Evolutionary conservation across 92 coral and sea anemone genomes (phyloP).

Genomic region (Meandrina meandrites): DNA sequence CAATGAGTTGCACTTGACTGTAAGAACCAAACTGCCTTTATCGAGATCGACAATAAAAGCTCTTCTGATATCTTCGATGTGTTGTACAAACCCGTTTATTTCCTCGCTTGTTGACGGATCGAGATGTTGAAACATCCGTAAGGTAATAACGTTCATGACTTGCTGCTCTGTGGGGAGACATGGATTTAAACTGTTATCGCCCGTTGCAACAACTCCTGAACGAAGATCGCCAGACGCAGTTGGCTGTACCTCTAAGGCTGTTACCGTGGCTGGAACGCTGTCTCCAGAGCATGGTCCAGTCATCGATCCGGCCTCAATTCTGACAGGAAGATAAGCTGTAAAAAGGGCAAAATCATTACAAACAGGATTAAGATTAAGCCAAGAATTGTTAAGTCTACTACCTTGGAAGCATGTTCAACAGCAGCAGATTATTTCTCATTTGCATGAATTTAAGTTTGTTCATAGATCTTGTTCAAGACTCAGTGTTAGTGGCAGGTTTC

Average conservation of each 20-base stretch:
- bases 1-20: background rate
- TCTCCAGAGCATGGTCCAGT: background rate
- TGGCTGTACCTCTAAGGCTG: background rate
- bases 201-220: background rate
- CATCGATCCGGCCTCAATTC: background rate
- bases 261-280: too few relatives aligned
- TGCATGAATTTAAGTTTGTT: too few relatives aligned
- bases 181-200: background rate
- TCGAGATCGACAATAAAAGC: background rate
- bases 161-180: background rate
- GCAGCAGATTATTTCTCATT: too few relatives aligned
- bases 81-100: background rate
- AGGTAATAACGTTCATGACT: background rate
- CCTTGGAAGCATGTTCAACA: too few relatives aligned
- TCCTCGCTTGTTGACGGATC: background rate
- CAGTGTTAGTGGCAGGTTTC: too few relatives aligned
- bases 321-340: background rate
- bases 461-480: too few relatives aligned
- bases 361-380: background rate
- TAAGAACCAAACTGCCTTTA: background rate
- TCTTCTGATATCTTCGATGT: background rate
- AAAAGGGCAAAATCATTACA: background rate
- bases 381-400: too few relatives aligned
- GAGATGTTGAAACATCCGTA: background rate
- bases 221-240: background rate